These are phyloP conservation scores for Lycocerus yunnanus DNA, from an alignment of 2,888 invertebrate genomes.

Conservation along the genomic window DNA sequence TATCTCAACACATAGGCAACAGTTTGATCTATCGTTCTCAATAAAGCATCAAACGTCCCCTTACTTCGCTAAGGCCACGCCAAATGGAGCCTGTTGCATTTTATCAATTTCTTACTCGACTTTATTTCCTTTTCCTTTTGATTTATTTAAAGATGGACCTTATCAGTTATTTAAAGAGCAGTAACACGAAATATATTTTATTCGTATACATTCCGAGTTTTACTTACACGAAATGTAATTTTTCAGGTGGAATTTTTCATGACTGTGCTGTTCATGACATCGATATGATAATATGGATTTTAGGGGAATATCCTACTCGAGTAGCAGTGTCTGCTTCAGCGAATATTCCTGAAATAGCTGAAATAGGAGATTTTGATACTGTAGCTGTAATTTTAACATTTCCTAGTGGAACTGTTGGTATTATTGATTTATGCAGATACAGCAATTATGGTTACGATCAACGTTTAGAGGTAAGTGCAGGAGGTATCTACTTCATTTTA, in stretches of 20 bases:
- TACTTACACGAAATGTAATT: not conserved
- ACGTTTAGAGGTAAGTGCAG: slow-evolving; percentile 62
- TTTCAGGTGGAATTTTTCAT: slow-evolving; percentile 68
- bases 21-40: slow-evolving; percentile 5
- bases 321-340: slow-evolving; percentile 61
- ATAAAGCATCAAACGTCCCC: slow-evolving; percentile 3
- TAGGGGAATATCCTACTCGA: slow-evolving; percentile 64
- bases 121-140: slow-evolving; percentile 1
- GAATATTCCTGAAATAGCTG: slow-evolving; percentile 64
- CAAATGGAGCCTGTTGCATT: slow-evolving; percentile 3
- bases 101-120: not conserved
- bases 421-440: slow-evolving; percentile 67
- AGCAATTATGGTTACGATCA: slow-evolving; percentile 71
- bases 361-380: slow-evolving; percentile 67
- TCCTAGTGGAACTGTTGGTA: slow-evolving; percentile 65
- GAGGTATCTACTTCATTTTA: too few relatives aligned
- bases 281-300: slow-evolving; percentile 67
- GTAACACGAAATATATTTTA: not conserved
- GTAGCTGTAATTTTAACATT: slow-evolving; percentile 65
- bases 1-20: slow-evolving; percentile 1
- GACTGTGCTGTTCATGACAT: slow-evolving; percentile 74
- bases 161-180: not conserved
- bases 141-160: not conserved
- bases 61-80: slow-evolving; percentile 1
- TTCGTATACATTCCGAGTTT: not conserved